Conservation (phyloP, 2,888 invertebrate genomes). For the Cephus nigrinus region DNA sequence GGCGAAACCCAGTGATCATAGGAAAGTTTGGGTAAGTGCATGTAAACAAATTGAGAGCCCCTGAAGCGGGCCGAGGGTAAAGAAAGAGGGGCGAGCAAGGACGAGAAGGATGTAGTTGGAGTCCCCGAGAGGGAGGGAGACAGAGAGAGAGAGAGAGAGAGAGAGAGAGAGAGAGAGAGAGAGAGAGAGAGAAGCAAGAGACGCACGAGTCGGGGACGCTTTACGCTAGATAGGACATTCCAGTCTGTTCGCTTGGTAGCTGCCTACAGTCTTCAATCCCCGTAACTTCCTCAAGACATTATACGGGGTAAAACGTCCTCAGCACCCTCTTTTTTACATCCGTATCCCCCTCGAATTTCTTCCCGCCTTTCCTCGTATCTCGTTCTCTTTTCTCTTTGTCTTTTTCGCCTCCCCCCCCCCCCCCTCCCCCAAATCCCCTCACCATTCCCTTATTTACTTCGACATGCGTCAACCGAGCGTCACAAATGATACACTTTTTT, state of each 20-base stretch:
- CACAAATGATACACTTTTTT: background rate
- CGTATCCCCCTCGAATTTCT: background rate
- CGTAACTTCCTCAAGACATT: too few relatives aligned
- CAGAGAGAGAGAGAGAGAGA: slow-evolving; percentile 15
- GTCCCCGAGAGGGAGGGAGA: slow-evolving; percentile 15
- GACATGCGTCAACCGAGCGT: background rate
- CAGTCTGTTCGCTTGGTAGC: background rate
- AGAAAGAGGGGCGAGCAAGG: slow-evolving; percentile 17
- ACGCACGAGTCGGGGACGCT: slow-evolving; percentile 16
- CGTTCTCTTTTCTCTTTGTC: background rate
- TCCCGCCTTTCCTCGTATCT: background rate
- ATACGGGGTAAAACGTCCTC: too few relatives aligned
- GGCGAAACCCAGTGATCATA: too few relatives aligned
- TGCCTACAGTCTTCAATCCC: background rate
- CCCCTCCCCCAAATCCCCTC: too few relatives aligned
- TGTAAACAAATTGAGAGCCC: slow-evolving; percentile 48
- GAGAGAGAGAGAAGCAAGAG: slow-evolving; percentile 13
- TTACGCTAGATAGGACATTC: slow-evolving; percentile 31
- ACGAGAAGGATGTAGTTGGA: slow-evolving; percentile 12
- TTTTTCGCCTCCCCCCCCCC: background rate
- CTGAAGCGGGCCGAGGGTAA: slow-evolving; percentile 14
- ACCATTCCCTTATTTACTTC: background rate
- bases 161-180: slow-evolving; percentile 15
- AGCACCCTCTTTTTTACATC: background rate
- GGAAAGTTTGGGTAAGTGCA: slow-evolving; percentile 9